Conservation (phyloP, 30 jellyfish, hydroid and myxozoan genomes). For the Aurelia aurita complex sp. Pacific region DNA sequence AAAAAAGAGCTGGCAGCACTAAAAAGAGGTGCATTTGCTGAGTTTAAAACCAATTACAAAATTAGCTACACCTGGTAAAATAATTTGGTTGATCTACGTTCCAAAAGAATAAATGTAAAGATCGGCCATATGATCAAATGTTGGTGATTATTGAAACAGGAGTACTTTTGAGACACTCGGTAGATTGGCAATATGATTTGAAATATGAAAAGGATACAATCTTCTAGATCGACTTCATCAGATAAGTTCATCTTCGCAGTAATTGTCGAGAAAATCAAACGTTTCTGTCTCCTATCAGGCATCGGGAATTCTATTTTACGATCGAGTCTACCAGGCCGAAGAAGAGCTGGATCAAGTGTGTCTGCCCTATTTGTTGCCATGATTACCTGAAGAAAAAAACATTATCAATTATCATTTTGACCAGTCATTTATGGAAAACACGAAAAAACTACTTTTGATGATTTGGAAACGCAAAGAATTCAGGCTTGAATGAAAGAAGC, state of each 20-base stretch:
- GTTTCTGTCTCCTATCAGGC: constrained; percentile 98
- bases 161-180: neutral
- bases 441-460: too few relatives aligned
- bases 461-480: too few relatives aligned
- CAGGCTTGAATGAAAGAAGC: too few relatives aligned
- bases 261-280: constrained; percentile 88
- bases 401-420: neutral
- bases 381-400: constrained; percentile 76
- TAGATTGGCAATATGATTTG: neutral
- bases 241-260: constrained; percentile 95
- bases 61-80: too few relatives aligned
- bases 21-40: too few relatives aligned
- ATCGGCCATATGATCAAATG: too few relatives aligned
- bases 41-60: too few relatives aligned
- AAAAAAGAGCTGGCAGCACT: too few relatives aligned
- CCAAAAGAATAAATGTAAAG: too few relatives aligned
- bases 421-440: too few relatives aligned
- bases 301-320: constrained; percentile 96
- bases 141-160: too few relatives aligned
- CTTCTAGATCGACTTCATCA: constrained; percentile 98
- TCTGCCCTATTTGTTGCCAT: constrained; percentile 99
- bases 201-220: constrained; percentile 76
- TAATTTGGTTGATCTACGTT: too few relatives aligned
- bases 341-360: constrained; percentile 96
- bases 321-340: constrained; percentile 97